Conservation (phyloP, 35 echinoderm and acorn worm species). For the Amphiura filiformis region DNA sequence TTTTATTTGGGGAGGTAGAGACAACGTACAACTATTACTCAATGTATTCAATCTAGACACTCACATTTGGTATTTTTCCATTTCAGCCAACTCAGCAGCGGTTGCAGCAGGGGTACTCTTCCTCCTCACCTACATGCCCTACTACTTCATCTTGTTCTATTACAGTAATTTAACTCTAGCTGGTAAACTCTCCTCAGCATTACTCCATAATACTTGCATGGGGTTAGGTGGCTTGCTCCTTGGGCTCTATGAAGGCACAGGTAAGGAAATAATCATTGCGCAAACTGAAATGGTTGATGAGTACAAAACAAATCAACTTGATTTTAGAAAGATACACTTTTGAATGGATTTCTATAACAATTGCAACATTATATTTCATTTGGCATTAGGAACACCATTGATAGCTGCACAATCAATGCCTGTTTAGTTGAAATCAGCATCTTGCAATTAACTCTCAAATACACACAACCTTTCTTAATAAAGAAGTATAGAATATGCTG, state of each 20-base stretch:
- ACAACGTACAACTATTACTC: too few species aligned
- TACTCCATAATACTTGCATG: conserved; percentile 91
- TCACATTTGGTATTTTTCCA: conserved; percentile 6
- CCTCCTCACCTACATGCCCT: conserved; percentile 84
- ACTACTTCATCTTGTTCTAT: conserved; percentile 65
- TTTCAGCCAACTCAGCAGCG: conserved; percentile 82
- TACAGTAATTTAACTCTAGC: conserved; percentile 56
- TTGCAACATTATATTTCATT: too few species aligned
- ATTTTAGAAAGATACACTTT: not conserved
- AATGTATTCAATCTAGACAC: too few species aligned
- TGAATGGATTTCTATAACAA: not conserved
- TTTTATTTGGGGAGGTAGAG: too few species aligned
- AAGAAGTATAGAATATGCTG: too few species aligned
- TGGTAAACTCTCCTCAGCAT: conserved; percentile 55
- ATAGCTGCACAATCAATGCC: too few species aligned
- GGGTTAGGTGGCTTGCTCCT: conserved; percentile 70
- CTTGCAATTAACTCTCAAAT: too few species aligned
- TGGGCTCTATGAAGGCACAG: conserved; percentile 90
- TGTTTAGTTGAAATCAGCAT: too few species aligned
- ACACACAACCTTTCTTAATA: too few species aligned
- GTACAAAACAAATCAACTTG: not conserved
- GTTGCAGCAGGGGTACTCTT: conserved; percentile 73
- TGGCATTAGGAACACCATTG: too few species aligned
- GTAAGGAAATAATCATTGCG: conserved; percentile 58
- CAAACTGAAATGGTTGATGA: not conserved